Evolutionary conservation across 2,113 vertebrate genomes (phyloP), one percentile per base, ranked within the genome.

Genomic region (rat (Rattus norvegicus)): DNA sequence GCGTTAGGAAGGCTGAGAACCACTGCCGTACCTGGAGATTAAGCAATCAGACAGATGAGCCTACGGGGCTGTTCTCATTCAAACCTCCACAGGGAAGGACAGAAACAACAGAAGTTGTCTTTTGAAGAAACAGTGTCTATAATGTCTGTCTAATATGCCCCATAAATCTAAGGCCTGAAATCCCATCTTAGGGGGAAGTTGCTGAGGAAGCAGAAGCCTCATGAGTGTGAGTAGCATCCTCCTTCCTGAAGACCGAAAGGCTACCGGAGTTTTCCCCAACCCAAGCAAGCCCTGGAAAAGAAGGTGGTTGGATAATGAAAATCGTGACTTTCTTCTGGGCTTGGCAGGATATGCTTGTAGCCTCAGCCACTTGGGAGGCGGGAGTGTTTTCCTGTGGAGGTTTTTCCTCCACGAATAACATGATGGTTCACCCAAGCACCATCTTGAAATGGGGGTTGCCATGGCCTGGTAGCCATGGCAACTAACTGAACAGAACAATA

Each of bases 61-160:
- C 7, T 63, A 63, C 4, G 24, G 5, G 14, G 26, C 26, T 39
- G 13, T 49, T 77, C 75, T 30, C 26, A 77, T 2, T 28, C 75
- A 28, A 49, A 7, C 43, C 43, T 14, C 43, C 12, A 47, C 43
- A 16, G 10, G 2, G 28, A 79, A 24, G 54, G 17, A 63, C 3
- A 88, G 52, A 16, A 77, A 47, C 10, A 83, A 91, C 20, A 88
- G 7, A 91, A 70, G 24, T 83, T 67, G 84, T n/a, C 39, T 79
- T 96, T 63, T 80, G 22, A 59, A 85, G 56, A 26, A 97, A 91
- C 16, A 24, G 79, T 73, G 16, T 83, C 61, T 80, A 65, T 72
- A 89, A 76, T 33, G 56, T 84, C 26, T 56, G 56, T 84, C 26
- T 56, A 16, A 12, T 10, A 20, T 8, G 7, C 26, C 69, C 5